Evolutionary conservation across 2,113 vertebrate species (phyloP).

Genomic region (Bucco capensis): DNA sequence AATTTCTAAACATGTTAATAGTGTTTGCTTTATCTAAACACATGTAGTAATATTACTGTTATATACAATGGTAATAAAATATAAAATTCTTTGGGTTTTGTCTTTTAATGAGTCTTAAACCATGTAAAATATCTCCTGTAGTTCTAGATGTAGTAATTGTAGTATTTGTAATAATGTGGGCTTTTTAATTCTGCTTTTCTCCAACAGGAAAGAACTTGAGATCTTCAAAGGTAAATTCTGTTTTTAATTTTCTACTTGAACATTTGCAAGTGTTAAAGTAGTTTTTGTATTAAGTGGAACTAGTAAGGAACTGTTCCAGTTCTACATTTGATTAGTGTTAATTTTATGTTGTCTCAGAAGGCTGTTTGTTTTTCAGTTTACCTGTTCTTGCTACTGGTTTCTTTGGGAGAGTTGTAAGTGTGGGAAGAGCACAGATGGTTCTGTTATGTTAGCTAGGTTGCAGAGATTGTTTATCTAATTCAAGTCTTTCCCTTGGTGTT

Average conservation of each 20-base stretch:
- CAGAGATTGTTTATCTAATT: not conserved
- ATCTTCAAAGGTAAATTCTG: slow-evolving; percentile 85
- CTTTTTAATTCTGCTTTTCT: slow-evolving; percentile 33
- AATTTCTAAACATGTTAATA: not conserved
- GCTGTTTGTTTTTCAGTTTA: not conserved
- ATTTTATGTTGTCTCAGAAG: not conserved
- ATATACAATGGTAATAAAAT: not conserved
- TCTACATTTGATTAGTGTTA: not conserved
- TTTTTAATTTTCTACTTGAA: slow-evolving; percentile 15
- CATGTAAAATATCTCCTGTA: not conserved
- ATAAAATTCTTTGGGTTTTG: not conserved
- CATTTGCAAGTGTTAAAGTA: not conserved
- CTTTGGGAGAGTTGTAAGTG: not conserved
- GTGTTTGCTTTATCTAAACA: not conserved
- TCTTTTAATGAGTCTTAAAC: not conserved
- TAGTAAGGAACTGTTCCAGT: not conserved
- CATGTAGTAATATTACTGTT: not conserved
- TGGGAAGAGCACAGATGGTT: not conserved
- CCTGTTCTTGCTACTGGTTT: not conserved
- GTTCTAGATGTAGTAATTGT: not conserved
- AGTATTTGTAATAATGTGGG: not conserved
- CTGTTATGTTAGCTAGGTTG: not conserved
- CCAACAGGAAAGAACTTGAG: slow-evolving; percentile 88
- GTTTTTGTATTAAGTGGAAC: not conserved
- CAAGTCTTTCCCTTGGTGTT: not conserved